Percentiles rank a stretch among this genome's conserved stretches.
Evolutionary conservation across 2,797 vertebrate genomes (phyloP).

Genomic region (Agapornis canus): DNA sequence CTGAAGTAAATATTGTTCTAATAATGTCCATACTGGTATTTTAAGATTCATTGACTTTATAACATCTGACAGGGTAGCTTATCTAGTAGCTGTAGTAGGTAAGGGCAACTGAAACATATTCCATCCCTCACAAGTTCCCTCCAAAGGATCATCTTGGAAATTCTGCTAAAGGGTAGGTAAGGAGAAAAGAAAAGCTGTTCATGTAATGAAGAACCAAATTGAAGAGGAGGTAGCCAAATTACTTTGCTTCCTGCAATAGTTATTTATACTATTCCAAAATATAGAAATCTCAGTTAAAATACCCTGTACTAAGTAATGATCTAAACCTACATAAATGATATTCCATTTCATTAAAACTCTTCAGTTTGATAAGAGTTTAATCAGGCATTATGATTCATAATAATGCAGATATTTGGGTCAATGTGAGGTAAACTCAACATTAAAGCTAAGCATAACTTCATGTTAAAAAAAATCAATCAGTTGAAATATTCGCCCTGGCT

Average conservation of each 20-base stretch:
- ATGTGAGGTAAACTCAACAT: neutral
- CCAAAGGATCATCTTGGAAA: neutral
- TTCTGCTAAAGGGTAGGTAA: neutral
- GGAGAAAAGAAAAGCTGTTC: neutral
- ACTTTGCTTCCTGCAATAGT: neutral
- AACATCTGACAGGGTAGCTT: neutral
- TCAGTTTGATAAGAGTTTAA: neutral
- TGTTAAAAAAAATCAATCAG: neutral
- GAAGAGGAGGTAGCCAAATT: neutral
- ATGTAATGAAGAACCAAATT: neutral
- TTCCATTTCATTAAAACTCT: neutral
- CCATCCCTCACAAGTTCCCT: neutral
- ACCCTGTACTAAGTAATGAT: neutral
- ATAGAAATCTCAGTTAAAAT: neutral
- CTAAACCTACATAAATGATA: neutral
- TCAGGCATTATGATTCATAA: neutral
- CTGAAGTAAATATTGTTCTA: neutral
- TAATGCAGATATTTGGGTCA: neutral
- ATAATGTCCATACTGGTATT: neutral
- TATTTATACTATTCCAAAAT: neutral
- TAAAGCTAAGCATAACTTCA: neutral
- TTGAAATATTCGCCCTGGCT: neutral
- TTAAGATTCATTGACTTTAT: neutral
- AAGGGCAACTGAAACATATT: neutral
- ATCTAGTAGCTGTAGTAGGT: neutral